Evolutionary conservation across 2,888 invertebrate species (phyloP), one percentile per base, ranked within the genome.

Genomic region (Andrena haemorrhoa): DNA sequence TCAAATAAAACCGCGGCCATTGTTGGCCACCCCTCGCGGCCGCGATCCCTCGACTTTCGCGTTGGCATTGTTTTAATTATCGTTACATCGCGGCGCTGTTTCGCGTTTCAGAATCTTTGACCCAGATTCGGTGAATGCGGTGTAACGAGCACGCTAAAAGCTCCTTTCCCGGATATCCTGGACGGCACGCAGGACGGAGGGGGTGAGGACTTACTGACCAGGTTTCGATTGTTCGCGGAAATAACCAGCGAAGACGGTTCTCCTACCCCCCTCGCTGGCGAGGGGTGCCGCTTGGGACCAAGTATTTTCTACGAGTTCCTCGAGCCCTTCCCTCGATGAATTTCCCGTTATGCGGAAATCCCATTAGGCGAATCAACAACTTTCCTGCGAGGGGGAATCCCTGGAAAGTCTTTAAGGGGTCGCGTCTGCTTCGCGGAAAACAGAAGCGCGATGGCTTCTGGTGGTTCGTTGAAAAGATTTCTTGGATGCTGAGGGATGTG

Each of bases 61-160:
- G 31, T 56, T 71, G 31, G 73, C 75, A 82, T 82, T 81, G 82
- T 80, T 82, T 82, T 80, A 82, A 82, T 82, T 82, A 80, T 82
- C 81, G 70, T 74, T 71, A 61, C 74, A 80, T 80, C 66, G 70
- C 35, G 64, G 65, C 35, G 53, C n/a, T 16, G 31, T 56, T 56
- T 56, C 70, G 58, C 33, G 41, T 82, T 75, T 56, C 66, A 68
- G 66, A 75, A 82, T 81, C 82, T 81, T 81, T 81, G 82, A 82
- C 82, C 82, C 75, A 81, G 68, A 81, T 81, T 31, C 53, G 33
- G 20, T 66, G 81, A 81, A 82, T 82, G 60, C 61, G 3, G 20
- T 47, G 60, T 75, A 81, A 72, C 82, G 75, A 75, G 82, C 20
- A 35, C 29, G 35, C 51, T 60, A 51, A 64, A 75, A 82, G 82